Conservation (phyloP, 1,140 invertebrate genomes). For the Drosophila serrata region DNA sequence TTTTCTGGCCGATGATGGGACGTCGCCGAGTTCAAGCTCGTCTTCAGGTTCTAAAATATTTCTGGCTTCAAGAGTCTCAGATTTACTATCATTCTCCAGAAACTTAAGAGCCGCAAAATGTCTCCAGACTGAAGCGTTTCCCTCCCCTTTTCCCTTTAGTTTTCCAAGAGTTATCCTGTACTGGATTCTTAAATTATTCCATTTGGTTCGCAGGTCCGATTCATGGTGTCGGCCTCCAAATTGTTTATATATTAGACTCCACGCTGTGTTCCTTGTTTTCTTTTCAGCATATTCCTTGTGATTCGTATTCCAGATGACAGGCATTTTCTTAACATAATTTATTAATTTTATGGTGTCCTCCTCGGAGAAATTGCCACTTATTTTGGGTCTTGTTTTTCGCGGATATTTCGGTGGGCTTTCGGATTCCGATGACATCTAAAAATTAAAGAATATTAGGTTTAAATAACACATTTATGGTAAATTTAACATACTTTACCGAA, state of each 20-base stretch:
- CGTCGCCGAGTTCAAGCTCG: neutral
- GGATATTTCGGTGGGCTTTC: neutral
- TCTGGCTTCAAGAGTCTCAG: neutral
- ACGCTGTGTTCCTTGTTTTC: neutral
- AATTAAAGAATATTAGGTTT: neutral
- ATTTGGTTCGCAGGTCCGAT: slow-evolving; percentile 5
- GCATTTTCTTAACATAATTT: slow-evolving; percentile 5
- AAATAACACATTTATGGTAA: neutral
- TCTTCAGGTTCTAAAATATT: slow-evolving; percentile 1
- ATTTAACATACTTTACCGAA: neutral
- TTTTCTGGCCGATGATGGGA: neutral
- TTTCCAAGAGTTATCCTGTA: slow-evolving; percentile 8
- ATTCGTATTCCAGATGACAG: neutral
- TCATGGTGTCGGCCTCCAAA: slow-evolving; percentile 6
- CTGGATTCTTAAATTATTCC: slow-evolving; percentile 10
- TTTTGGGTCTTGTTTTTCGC: neutral
- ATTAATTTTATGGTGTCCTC: slow-evolving; percentile 9
- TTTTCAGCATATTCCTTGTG: slow-evolving; percentile 2
- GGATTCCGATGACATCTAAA: slow-evolving; percentile 1
- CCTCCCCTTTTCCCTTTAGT: neutral
- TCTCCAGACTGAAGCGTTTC: neutral
- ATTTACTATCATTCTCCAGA: neutral
- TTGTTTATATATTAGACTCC: slow-evolving; percentile 2
- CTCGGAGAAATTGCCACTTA: slow-evolving; percentile 6
- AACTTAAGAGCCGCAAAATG: slow-evolving; percentile 5